Conservation (phyloP, 2,888 invertebrate genomes). For the Epistrophella euchroma region DNA sequence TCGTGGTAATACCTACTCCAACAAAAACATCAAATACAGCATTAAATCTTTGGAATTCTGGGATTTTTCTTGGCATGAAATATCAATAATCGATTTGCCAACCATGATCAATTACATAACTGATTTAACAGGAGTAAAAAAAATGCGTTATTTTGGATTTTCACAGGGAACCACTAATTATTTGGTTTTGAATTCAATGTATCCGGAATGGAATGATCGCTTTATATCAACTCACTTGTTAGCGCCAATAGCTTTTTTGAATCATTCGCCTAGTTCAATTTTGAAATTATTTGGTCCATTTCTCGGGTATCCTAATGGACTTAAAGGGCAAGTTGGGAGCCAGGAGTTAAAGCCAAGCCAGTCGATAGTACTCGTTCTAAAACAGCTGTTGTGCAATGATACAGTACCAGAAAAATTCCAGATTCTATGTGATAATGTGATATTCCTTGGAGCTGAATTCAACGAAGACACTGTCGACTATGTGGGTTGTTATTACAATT, state of each 20-base stretch:
- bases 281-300: not conserved
- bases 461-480: not conserved
- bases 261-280: not conserved
- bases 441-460: not conserved
- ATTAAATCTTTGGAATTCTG: not conserved
- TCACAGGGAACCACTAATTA: not conserved
- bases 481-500: not conserved
- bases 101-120: conserved; percentile 89
- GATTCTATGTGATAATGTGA: not conserved
- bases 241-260: not conserved
- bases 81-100: conserved; percentile 92
- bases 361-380: not conserved
- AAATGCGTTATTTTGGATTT: not conserved
- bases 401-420: not conserved
- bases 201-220: not conserved
- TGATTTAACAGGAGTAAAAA: not conserved
- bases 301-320: not conserved
- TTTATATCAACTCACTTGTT: not conserved
- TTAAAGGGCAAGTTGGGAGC: not conserved
- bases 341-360: not conserved
- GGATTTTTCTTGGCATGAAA: conserved; percentile 91
- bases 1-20: not conserved
- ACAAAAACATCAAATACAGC: not conserved
- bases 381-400: not conserved
- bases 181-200: not conserved